Base-by-base conservation (phyloP, 2,113 vertebrate genomes). In the Eulemur rufifrons region DNA sequence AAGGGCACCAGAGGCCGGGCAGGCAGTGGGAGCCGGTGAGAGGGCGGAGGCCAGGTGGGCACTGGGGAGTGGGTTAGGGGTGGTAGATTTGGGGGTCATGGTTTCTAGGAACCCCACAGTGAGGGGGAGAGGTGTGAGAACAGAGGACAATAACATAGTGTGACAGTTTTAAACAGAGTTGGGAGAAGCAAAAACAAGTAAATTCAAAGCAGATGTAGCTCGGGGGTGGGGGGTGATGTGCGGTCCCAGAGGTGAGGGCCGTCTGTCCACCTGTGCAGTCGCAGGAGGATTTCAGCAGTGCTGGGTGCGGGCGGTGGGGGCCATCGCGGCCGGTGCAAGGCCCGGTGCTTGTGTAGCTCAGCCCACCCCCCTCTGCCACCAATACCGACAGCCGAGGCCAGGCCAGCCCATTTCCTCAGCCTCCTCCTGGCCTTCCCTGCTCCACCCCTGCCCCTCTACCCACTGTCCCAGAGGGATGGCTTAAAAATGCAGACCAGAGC, bases 161-260 rank as follows among this genome's bases (percentile, higher is more conserved):
- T 84, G 76, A 69, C 47, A 45, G 3, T 8, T 73, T 66, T 34
- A 18, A 39, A 34, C 11, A 45, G 42, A 68, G 32, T 15, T 25
- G 4, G 47, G 37, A 29, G 37, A 78, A 18, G n/a, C 39, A 45
- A 14, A 34, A 45, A 10, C 61, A 47, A 45, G 34, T 25, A 11
- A 18, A 21, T 1, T 2, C 4, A 1, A 11, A 59, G 56, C 2
- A 9, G 64, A 3, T 0, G 0, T 54, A 23, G 52, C 14, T 6
- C 4, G 27, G 71, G 14, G 25, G 0, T 15, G 25, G 10, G 21
- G n/a, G 2, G 4, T 10, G 32, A 3, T 5, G 0, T 34, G 52
- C 0, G 0, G 21, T 6, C 21, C 59, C 6, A 2, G 34, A 23
- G 59, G 64, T 63, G 18, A 3, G 0, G 3, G 64, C 2, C 3